These are phyloP conservation scores for Speoplatyrhinus poulsoni DNA, from an alignment of 2,113 vertebrate species.

Conservation along the genomic window DNA sequence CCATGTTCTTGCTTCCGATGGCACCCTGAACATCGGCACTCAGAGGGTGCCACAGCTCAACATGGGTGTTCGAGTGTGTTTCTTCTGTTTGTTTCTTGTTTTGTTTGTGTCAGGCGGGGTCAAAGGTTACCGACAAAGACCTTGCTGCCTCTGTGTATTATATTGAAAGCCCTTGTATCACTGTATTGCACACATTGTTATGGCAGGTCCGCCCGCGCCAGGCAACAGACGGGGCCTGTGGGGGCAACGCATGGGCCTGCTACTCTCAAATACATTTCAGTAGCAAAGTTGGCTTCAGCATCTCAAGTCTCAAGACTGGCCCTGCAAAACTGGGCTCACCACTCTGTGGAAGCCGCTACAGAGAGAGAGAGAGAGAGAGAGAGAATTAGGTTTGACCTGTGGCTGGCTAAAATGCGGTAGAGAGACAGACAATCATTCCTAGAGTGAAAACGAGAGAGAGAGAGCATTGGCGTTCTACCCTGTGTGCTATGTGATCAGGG, in stretches of 20 bases:
- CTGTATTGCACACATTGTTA: constrained; percentile 72
- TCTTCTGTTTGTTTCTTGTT: neutral
- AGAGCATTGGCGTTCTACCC: neutral
- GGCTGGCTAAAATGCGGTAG: constrained; percentile 14
- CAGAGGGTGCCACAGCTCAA: neutral
- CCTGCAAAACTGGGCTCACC: neutral
- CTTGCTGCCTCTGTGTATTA: constrained; percentile 31
- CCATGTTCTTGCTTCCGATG: too few species aligned
- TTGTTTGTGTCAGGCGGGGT: neutral
- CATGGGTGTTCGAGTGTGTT: neutral
- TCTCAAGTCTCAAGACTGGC: too few species aligned
- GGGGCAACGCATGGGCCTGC: neutral
- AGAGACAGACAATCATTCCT: constrained; percentile 14
- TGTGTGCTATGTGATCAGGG: constrained; percentile 16
- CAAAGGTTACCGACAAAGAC: neutral
- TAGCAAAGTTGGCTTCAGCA: neutral
- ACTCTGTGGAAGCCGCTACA: neutral
- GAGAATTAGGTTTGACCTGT: neutral
- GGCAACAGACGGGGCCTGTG: constrained; percentile 29
- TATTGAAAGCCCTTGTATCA: constrained; percentile 71
- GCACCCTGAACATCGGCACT: neutral
- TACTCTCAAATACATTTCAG: constrained; percentile 13
- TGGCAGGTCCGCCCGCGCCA: constrained; percentile 48
- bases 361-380: constrained; percentile 11
- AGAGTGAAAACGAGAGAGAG: constrained; percentile 11